These are phyloP conservation scores for Pediacus dermestoides DNA, from an alignment of 2,888 invertebrate species.

Conservation along the genomic window DNA sequence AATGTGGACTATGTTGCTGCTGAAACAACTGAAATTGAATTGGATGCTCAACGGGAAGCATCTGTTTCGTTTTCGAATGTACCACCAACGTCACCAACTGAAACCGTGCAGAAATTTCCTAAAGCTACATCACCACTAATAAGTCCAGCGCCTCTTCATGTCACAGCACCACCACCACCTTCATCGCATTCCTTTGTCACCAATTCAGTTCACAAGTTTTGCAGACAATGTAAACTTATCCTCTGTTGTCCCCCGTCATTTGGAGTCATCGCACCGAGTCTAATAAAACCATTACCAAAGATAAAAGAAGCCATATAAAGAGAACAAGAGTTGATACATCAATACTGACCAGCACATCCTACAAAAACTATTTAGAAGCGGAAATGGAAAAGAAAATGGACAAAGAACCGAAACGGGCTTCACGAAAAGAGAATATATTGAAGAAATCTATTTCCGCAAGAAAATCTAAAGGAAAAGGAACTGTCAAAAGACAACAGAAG, in stretches of 20 bases:
- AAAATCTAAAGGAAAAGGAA: too few species aligned
- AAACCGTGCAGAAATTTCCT: neutral
- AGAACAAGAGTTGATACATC: neutral
- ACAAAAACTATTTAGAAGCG: constrained; percentile 1
- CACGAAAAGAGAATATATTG: neutral
- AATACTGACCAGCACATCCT: constrained; percentile 10
- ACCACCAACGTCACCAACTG: neutral
- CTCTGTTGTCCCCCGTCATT: neutral
- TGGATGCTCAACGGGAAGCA: neutral
- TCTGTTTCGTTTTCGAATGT: neutral
- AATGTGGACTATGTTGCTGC: neutral
- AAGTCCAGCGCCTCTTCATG: too few species aligned
- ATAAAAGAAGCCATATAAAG: neutral
- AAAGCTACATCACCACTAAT: too few species aligned
- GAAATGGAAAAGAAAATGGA: constrained; percentile 6
- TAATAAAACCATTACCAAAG: neutral
- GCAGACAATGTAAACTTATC: neutral
- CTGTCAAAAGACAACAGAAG: too few species aligned
- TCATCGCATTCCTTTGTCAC: neutral
- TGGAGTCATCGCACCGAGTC: neutral
- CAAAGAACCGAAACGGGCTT: constrained; percentile 2
- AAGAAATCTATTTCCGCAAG: too few species aligned
- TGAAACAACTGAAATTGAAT: neutral
- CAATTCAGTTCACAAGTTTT: neutral
- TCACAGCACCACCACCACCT: too few species aligned